Evolutionary conservation across 1,140 invertebrate species (phyloP).

Genomic region (Brachionus rubens): DNA sequence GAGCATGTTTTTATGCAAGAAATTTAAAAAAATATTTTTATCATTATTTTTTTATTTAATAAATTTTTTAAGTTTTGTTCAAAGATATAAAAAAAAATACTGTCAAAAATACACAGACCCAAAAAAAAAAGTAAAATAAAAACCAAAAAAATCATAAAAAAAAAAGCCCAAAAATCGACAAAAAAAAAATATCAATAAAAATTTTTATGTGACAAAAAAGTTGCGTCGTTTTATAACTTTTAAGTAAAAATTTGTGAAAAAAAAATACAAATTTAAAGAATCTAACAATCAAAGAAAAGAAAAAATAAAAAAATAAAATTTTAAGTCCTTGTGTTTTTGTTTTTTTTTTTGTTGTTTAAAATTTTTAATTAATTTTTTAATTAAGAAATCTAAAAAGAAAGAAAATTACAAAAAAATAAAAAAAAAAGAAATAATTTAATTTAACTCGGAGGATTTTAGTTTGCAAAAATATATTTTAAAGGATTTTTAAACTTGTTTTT

Average conservation of each 20-base stretch:
- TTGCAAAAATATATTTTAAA: constrained; percentile 4
- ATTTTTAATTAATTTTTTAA: background rate
- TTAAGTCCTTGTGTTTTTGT: constrained; percentile 9
- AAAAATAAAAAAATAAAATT: background rate
- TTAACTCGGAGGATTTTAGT: constrained; percentile 32
- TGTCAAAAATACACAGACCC: no score
- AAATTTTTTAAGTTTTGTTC: no score
- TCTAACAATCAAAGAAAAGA: constrained; percentile 11
- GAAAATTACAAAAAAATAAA: background rate
- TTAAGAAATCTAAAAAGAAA: constrained; percentile 16
- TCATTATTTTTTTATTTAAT: no score
- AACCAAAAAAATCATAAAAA: no score
- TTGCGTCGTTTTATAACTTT: background rate
- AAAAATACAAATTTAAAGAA: background rate
- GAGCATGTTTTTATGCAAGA: no score
- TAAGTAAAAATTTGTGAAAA: background rate
- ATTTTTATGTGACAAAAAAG: no score
- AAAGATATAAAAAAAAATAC: no score
- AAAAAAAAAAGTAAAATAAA: no score
- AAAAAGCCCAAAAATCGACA: no score
- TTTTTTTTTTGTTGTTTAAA: background rate
- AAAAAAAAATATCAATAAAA: no score
- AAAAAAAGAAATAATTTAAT: constrained; percentile 27
- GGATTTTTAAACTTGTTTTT: background rate
- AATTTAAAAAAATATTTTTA: no score